Evolutionary conservation across 2,113 vertebrate genomes (phyloP), one percentile per base, ranked within the genome.

Genomic region (Xiphophorus hellerii): DNA sequence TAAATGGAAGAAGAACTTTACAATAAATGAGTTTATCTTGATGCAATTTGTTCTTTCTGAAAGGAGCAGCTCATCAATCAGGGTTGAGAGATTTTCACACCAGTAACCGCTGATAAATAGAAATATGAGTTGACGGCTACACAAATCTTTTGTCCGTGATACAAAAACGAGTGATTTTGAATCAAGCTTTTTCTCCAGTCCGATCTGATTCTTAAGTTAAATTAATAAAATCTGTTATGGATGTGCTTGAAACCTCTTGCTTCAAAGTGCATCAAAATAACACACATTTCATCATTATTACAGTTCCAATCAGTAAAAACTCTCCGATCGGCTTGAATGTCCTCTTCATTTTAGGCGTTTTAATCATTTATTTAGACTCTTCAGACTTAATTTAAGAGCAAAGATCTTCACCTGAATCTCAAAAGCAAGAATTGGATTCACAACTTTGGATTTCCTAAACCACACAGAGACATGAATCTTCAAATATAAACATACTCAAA

Each of bases 1-100:
- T 64, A 61, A 74, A 71, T 25, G 27, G 51, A 77, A 54, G 14
- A 48, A 5, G 22, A 64, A 30, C 61, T 42, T 74, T 25, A 54
- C 25, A 62, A 17, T 65, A 31, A 66, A 48, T 20, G 1, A 20
- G 17, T 48, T 48, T 48, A 48, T 48, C 44, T 20, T 48, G 44
- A 48, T 48, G 17, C 62, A 29, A 62, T 29, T 9, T 37, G 0
- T 73, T 6, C 44, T 9, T 62, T 54, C 61, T 39, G 66, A 71
- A 51, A 28, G 37, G 44, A 68, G 28, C 22, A 44, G 69, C 65
- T 62, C 42, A 27, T 72, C 44, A 37, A 17, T 74, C 68, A 71
- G 17, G 27, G 28, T 71, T 37, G 3, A 0, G 75, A 31, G 62
- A 31, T 37, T 70, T 67, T 69, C 58, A 44, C 62, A 15, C 1